Evolutionary conservation across 2,888 invertebrate species (phyloP), one percentile per base, ranked within the genome.

Genomic region (Oscheius onirici): DNA sequence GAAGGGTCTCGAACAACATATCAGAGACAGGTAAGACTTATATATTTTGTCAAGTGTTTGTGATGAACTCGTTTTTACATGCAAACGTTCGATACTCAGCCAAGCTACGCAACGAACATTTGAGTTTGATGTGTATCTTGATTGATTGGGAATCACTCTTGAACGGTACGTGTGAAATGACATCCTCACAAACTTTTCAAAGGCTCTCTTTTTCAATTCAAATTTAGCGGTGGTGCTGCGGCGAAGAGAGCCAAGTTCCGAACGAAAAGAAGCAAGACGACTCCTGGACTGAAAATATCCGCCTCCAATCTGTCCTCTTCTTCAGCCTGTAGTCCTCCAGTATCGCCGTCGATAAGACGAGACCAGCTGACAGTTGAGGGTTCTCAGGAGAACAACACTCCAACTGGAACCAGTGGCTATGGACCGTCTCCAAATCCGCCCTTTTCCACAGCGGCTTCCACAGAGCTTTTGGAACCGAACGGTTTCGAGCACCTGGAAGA

Each of bases 1-100:
- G 85, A 91, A 91, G 87, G 91, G 80, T 0, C 71, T 84, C 24
- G 82, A 84, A 66, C 78, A 78, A 28, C 78, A 81, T 51, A 76
- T 76, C 55, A 54, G 63, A 13, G 70, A 70, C 5, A 70, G 63
- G 70, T 68, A 15, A 1, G n/a, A n/a, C n/a, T n/a, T n/a, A n/a
- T n/a, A n/a, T n/a, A n/a, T n/a, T n/a, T n/a, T n/a, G n/a, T n/a
- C n/a, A n/a, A n/a, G n/a, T n/a, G n/a, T n/a, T n/a, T n/a, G n/a
- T n/a, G n/a, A n/a, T n/a, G n/a, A n/a, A n/a, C n/a, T n/a, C n/a
- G n/a, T n/a, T n/a, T n/a, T n/a, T n/a, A n/a, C n/a, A n/a, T n/a
- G n/a, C n/a, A n/a, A n/a, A n/a, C n/a, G n/a, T n/a, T n/a, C n/a
- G n/a, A n/a, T n/a, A n/a, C n/a, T n/a, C n/a, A n/a, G n/a, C n/a